Percentiles rank a stretch among this genome's conserved stretches.
Conservation (phyloP, 2,888 invertebrate species). For the Noctua comes region DNA sequence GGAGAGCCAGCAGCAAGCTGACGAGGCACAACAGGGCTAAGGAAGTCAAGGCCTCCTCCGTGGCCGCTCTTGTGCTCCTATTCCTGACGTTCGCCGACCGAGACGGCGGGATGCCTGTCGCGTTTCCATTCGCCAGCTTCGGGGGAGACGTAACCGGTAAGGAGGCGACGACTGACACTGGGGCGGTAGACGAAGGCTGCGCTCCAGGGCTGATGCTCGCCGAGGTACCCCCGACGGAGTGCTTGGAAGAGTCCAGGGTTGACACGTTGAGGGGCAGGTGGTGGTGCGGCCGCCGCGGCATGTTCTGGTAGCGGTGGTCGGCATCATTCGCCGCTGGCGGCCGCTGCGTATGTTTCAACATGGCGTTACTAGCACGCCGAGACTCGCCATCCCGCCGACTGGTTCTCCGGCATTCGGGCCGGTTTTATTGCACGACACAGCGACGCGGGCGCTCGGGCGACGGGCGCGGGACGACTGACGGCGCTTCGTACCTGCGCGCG, state of each 20-base stretch:
- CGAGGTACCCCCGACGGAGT: slow-evolving; percentile 91
- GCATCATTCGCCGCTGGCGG: slow-evolving; percentile 89
- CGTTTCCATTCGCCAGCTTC: slow-evolving; percentile 89
- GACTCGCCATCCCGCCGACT: slow-evolving; percentile 86
- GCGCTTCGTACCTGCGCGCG: slow-evolving; percentile 76
- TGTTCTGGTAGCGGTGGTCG: slow-evolving; percentile 90
- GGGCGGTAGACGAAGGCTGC: slow-evolving; percentile 74
- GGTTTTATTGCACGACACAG: slow-evolving; percentile 68
- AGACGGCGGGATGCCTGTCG: slow-evolving; percentile 87
- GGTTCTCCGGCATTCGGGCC: slow-evolving; percentile 84
- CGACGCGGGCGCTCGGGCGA: slow-evolving; percentile 76
- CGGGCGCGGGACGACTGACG: slow-evolving; percentile 81
- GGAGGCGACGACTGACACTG: slow-evolving; percentile 77
- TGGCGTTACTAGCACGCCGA: slow-evolving; percentile 87
- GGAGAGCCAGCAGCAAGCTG: slow-evolving; percentile 94
- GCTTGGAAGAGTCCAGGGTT: slow-evolving; percentile 92
- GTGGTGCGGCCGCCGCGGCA: slow-evolving; percentile 90
- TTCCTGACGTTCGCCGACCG: slow-evolving; percentile 80
- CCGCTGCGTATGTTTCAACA: slow-evolving; percentile 94
- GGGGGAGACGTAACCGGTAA: slow-evolving; percentile 84
- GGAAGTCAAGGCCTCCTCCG: slow-evolving; percentile 95
- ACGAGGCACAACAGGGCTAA: slow-evolving; percentile 96
- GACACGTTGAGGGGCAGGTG: slow-evolving; percentile 92
- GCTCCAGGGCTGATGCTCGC: slow-evolving; percentile 91
- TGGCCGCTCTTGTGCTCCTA: slow-evolving; percentile 82